Base-by-base conservation (phyloP, 2,888 invertebrate species). In the Lordiphosa fenestrarum region DNA sequence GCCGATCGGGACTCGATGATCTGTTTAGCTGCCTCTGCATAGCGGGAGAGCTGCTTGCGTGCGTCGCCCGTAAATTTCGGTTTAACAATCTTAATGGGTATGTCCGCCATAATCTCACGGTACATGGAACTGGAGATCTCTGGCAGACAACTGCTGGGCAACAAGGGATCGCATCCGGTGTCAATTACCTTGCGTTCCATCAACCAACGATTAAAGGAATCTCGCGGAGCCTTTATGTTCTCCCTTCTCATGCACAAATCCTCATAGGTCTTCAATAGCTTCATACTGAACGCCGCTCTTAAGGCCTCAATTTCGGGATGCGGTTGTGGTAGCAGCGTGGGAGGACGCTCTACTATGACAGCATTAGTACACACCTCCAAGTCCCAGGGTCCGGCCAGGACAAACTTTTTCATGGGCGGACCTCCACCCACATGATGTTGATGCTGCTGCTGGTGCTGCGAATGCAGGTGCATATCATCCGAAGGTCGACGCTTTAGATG, bases 91-190 rank as follows among this genome's bases (percentile, higher is more conserved):
- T 97, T 98, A 61, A 98, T 96, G 7, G 98, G 98, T 87, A 99
- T 97, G 90, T 98, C 98, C 90, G 97, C 96, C 97, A 98, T 98
- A 52, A 98, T 97, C 91, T 98, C 98, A 69, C 96, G 94, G 90
- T 97, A 97, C 98, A 98, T 97, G 1, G 96, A 95, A 87, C 94
- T 93, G 4, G 98, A 98, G 77, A 98, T 94, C 90, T 98, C 98
- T 1, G 96, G 95, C 74, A 94, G 93, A 90, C 98, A 98, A 88
- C 94, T 94, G 88, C 96, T 96, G 6, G 98, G 98, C 48, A 98
- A 90, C 49, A 98, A 89, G 0, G 98, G 96, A 90, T 98, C 98
- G 54, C 93, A 93, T 1, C 98, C 98, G 84, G 93, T 93, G 87
- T 97, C 97, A 71, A 94, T 93, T 0, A 97, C 95, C 91, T 98